Evolutionary conservation across 2,888 invertebrate genomes (phyloP).

Genomic region (Noctuana brunneofusca): DNA sequence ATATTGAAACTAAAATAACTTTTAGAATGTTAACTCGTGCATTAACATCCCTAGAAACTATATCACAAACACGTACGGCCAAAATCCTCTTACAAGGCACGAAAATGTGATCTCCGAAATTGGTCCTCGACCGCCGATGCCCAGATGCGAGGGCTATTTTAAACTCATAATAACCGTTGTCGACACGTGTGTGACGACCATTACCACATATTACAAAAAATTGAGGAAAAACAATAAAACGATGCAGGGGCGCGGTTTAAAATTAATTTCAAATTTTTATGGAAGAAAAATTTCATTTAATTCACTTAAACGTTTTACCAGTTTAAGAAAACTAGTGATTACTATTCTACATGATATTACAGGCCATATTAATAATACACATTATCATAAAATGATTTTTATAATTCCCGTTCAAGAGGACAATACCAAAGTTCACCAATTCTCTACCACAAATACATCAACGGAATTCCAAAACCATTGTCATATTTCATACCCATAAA

Average conservation of each 20-base stretch:
- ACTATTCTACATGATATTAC: not conserved
- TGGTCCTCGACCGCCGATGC: conserved; percentile 57
- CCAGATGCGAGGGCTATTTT: conserved; percentile 77
- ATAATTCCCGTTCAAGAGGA: not conserved
- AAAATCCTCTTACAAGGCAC: conserved; percentile 43
- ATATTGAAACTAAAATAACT: not conserved
- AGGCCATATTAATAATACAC: not conserved
- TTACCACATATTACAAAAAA: conserved; percentile 83
- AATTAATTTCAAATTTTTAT: conserved; percentile 58
- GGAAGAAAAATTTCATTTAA: conserved; percentile 38
- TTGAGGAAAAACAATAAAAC: conserved; percentile 79
- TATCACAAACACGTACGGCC: conserved; percentile 19
- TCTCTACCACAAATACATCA: conserved; percentile 1
- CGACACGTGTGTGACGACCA: conserved; percentile 80
- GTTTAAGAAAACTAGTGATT: not conserved
- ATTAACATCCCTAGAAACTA: conserved; percentile 3
- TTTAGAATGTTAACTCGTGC: not conserved
- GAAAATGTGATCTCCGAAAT: conserved; percentile 64
- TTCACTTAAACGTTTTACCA: not conserved
- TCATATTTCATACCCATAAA: conserved; percentile 40
- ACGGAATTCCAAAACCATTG: conserved; percentile 37
- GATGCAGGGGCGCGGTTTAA: conserved; percentile 60
- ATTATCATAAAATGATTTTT: not conserved
- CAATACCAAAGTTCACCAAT: not conserved
- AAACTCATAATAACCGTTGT: conserved; percentile 80